Base-by-base conservation (phyloP, 2,888 invertebrate species). In the Falcaria lacertinaria region DNA sequence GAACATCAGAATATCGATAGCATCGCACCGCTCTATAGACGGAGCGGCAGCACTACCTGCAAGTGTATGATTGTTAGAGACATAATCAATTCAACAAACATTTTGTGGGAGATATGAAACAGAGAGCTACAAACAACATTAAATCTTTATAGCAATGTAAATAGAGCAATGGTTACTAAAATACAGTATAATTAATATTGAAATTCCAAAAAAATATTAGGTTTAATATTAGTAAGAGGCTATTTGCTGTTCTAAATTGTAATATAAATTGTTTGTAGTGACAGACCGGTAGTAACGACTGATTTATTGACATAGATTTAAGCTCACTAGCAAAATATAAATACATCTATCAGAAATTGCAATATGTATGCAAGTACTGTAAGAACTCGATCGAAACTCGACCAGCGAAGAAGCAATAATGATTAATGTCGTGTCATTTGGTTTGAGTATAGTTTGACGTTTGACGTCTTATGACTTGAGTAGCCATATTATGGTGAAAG, bases 351-450 rank as follows among this genome's bases (percentile, higher is more conserved):
- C n/a, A n/a, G 22, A 22, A 22, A 22, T 5, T 22, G 7, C 22
- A 22, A 22, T 22, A 22, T n/a, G n/a, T n/a, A n/a, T 25, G 14
- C 15, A 11, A 14, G 38, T 38, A 14, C 22, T 22, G 11, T n/a
- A 13, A 14, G 19, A 34, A 7, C 28, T 42, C 19, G 39, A 14
- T 35, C 19, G 25, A 35, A 36, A 32, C 15, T 19, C 35, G 41
- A 56, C 48, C 47, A 47, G 48, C 44, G 32, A 52, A 42, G 39
- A 33, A 25, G 39, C 32, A 32, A 3, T 42, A 34, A 44, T 34
- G 41, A 37, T 42, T 33, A 13, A 17, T 25, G 15, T 37, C 34
- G 33, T 54, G 44, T 50, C 28, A 16, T 38, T 7, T 11, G 28
- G 7, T 7, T 28, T 11, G 28, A 11, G 11, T 28, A 28, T 11